Evolutionary conservation across 30 jellyfish, hydroid and myxozoan genomes (phyloP).

Genomic region (Catostylus mosaicus): DNA sequence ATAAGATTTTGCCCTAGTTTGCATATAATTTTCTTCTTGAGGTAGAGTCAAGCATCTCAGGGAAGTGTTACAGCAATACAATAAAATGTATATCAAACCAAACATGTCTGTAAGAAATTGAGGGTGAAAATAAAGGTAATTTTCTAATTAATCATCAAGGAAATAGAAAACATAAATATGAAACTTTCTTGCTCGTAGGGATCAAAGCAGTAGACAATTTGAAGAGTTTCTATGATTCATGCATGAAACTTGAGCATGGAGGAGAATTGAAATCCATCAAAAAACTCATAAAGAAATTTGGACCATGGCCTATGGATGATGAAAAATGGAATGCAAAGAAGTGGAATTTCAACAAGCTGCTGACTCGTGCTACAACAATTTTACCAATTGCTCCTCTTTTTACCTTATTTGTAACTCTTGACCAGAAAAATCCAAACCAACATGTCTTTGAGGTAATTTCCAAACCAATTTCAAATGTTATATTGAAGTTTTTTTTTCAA

Average conservation of each 20-base stretch:
- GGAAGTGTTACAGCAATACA: no score
- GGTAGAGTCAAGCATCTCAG: no score
- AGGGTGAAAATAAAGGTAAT: no score
- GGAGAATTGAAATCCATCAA: background rate
- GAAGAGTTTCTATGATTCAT: slow-evolving; percentile 50
- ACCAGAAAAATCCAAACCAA: slow-evolving; percentile 10
- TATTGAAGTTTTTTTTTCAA: no score
- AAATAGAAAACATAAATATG: background rate
- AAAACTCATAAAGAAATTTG: slow-evolving; percentile 8
- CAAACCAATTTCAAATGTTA: background rate
- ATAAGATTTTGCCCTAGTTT: no score
- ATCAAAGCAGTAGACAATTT: slow-evolving; percentile 32
- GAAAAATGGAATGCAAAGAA: slow-evolving; percentile 15
- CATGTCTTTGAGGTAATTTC: slow-evolving; percentile 19
- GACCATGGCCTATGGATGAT: slow-evolving; percentile 63
- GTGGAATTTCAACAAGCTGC: slow-evolving; percentile 47
- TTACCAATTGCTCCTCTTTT: slow-evolving; percentile 31
- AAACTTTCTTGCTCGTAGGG: slow-evolving; percentile 1
- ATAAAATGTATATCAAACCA: no score
- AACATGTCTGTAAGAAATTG: no score
- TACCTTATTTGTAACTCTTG: slow-evolving; percentile 13
- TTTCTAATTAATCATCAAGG: no score
- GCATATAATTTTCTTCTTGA: no score
- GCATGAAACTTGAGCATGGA: slow-evolving; percentile 20
- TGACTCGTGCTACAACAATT: background rate